Conservation (phyloP, 2,113 vertebrate species). For the Campylomormyrus numenius region DNA sequence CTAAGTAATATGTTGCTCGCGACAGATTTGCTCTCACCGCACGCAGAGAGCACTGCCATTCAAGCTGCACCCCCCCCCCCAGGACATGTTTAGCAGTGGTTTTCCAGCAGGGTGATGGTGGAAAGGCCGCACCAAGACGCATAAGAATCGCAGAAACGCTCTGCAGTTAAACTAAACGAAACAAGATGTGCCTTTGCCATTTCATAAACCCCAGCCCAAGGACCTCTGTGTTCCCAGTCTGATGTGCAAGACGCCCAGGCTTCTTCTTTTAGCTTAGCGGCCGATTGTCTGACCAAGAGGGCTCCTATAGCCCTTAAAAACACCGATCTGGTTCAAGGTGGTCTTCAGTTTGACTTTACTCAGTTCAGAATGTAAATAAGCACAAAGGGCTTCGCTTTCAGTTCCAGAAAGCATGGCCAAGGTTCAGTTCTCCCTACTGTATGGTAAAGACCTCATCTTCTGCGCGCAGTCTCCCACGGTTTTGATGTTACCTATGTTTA, state of each 20-base stretch:
- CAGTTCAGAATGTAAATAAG: constrained; percentile 20
- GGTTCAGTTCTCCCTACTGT: constrained; percentile 40
- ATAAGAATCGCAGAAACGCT: not conserved
- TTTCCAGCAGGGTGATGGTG: constrained; percentile 22
- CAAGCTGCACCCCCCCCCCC: not conserved
- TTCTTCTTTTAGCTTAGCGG: constrained; percentile 13
- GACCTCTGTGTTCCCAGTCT: constrained; percentile 19
- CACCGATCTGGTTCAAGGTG: constrained; percentile 34
- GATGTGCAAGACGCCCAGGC: constrained; percentile 21
- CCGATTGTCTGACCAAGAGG: constrained; percentile 6
- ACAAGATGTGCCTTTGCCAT: constrained; percentile 23
- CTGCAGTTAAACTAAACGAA: constrained; percentile 24
- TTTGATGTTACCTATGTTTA: constrained; percentile 43
- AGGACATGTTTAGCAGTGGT: constrained; percentile 1
- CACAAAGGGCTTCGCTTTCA: not conserved
- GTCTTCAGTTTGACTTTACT: constrained; percentile 32
- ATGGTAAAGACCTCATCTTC: constrained; percentile 39
- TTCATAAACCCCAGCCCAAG: constrained; percentile 20
- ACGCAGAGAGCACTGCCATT: not conserved
- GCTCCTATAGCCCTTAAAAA: constrained; percentile 28
- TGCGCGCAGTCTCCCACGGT: constrained; percentile 20
- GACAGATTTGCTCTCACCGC: constrained; percentile 16
- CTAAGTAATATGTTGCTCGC: constrained; percentile 9
- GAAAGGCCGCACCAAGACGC: constrained; percentile 9
- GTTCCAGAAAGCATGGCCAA: constrained; percentile 29